Base-by-base conservation (phyloP, 2,113 vertebrate species). In the Rhea americana region DNA sequence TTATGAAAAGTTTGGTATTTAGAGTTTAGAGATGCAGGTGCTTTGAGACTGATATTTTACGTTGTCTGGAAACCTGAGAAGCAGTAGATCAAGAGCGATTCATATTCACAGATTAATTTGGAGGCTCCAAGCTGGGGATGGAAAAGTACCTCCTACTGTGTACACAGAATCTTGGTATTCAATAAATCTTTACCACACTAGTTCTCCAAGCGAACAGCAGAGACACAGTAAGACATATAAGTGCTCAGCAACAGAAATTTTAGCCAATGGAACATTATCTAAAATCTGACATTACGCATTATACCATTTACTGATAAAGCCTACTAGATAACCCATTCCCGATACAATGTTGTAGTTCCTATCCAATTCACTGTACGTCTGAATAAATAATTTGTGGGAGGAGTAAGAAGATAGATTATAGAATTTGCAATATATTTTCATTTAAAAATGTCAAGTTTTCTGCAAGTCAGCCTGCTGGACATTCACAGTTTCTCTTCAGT, bases 1-100 rank as follows among this genome's bases (percentile, higher is more conserved):
- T 96, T 95, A 96, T 93, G 66, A 93, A 88, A 93, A 91, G 83
- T 66, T 90, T 94, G 81, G 47, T 87, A 50, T 94, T 91, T 79
- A 92, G 82, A 85, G 82, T 88, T 95, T 74, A 90, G 55, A 94
- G 43, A 77, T 88, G 59, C 17, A 93, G 77, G 72, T 76, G 53
- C 65, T 92, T 93, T 91, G 84, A 96, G 88, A 76, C 14, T 82
- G 53, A 72, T 81, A 89, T 78, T 93, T 95, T 45, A 84, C 24
- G 51, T 90, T 88, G 76, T 63, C 79, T 70, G 95, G 94, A 87
- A 92, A 80, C 89, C 91, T 79, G 85, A 82, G 78, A 76, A 82
- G 51, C 5, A 35, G 74, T 55, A 89, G n/a, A 87, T 55, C 70
- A 89, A 43, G 24, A 82, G 24, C 92, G 78, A 85, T 59, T 91